A percentile compares a stretch with the other conserved stretches of the same genome.
phyloP scores from a whole-genome alignment of 53 echinoderm and acorn worm species.

The Paelopatides confundens region DNA sequence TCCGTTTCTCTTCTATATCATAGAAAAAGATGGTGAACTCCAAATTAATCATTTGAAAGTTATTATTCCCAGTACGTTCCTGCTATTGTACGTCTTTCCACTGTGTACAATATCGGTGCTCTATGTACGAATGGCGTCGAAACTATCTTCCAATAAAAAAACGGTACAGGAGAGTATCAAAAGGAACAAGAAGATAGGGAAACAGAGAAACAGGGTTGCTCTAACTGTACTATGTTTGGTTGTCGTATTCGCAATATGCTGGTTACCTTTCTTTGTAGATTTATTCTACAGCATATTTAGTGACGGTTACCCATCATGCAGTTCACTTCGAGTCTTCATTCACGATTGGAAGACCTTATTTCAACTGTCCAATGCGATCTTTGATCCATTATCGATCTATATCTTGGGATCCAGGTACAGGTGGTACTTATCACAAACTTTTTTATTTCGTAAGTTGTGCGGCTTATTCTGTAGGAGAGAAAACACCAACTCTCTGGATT shows the following conservation, averaged over 20 bases:
- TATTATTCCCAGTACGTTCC: neutral
- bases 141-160: neutral
- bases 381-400: slow-evolving; percentile 5
- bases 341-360: neutral
- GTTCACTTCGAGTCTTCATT: neutral
- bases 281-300: neutral
- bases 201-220: slow-evolving; percentile 24
- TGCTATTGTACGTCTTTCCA: neutral
- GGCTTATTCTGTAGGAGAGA: neutral
- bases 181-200: neutral
- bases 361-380: neutral
- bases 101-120: neutral
- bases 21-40: neutral
- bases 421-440: neutral
- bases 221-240: neutral
- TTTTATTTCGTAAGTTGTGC: neutral
- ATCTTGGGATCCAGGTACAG: slow-evolving; percentile 9
- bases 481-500: neutral
- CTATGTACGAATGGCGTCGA: neutral
- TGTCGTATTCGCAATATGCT: neutral
- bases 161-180: slow-evolving; percentile 8
- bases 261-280: neutral
- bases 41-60: neutral
- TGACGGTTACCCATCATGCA: neutral
- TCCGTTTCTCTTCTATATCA: neutral